Percentiles rank a stretch among this genome's conserved stretches.
Evolutionary conservation across 2,888 invertebrate genomes (phyloP).

Genomic region (Acanthopleura granulata): DNA sequence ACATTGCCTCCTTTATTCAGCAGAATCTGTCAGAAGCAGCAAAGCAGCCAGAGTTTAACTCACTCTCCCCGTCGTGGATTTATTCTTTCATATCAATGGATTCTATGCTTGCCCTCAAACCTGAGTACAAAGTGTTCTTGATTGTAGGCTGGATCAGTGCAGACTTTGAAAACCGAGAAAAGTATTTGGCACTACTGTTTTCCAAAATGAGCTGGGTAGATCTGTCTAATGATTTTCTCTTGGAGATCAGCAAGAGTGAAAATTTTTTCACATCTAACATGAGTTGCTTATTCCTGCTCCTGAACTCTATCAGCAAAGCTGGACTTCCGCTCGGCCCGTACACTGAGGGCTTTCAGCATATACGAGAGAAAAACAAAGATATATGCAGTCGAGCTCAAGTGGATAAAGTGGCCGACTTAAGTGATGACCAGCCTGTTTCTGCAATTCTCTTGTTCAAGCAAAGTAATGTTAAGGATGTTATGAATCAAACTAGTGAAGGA

Average conservation of each 20-base stretch:
- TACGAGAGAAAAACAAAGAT: slow-evolving; percentile 44
- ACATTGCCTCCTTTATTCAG: slow-evolving; percentile 74
- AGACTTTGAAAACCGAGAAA: slow-evolving; percentile 71
- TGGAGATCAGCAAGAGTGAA: slow-evolving; percentile 74
- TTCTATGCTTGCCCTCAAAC: slow-evolving; percentile 50
- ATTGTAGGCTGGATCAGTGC: slow-evolving; percentile 59
- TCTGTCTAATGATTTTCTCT: slow-evolving; percentile 58
- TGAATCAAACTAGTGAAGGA: too few species aligned
- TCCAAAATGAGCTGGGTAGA: slow-evolving; percentile 58
- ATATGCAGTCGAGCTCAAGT: neutral
- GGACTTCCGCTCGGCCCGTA: slow-evolving; percentile 66
- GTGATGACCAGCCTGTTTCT: neutral
- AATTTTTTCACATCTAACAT: slow-evolving; percentile 75
- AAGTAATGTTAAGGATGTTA: too few species aligned
- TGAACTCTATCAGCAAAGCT: slow-evolving; percentile 73
- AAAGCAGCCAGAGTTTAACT: slow-evolving; percentile 52
- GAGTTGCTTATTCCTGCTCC: slow-evolving; percentile 74
- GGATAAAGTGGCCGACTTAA: neutral
- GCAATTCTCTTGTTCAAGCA: neutral
- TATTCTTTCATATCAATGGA: slow-evolving; percentile 53
- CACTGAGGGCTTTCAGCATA: slow-evolving; percentile 40
- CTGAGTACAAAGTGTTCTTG: slow-evolving; percentile 49
- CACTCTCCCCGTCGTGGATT: slow-evolving; percentile 46
- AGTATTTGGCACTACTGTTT: slow-evolving; percentile 74
- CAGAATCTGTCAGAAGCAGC: slow-evolving; percentile 53